phyloP scores from a whole-genome alignment of 1,140 invertebrate genomes.

The Temnothorax nylanderi region DNA sequence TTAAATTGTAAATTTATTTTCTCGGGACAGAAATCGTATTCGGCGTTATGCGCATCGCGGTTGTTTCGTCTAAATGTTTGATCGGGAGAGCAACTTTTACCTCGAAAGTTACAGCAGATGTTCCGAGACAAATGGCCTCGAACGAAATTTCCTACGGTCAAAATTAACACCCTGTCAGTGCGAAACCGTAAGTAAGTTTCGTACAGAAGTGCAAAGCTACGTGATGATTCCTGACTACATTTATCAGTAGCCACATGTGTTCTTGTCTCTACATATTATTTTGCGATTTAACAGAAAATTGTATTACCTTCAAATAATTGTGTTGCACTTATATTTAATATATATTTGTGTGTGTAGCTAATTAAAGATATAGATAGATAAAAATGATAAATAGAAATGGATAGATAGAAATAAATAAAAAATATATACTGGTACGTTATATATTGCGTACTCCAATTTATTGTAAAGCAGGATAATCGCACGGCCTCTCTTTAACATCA shows the following conservation, averaged over 20 bases:
- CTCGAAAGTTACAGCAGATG: constrained; percentile 63
- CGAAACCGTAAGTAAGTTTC: constrained; percentile 14
- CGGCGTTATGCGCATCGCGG: constrained; percentile 38
- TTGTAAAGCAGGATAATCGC: background rate
- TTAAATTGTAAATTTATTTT: constrained; percentile 58
- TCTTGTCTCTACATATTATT: background rate
- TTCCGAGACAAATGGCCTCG: constrained; percentile 69
- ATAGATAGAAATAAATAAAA: background rate
- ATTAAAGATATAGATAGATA: background rate
- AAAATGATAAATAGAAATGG: background rate
- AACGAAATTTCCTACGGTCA: constrained; percentile 66
- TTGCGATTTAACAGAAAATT: background rate
- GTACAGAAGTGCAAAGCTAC: constrained; percentile 5
- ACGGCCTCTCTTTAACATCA: constrained; percentile 30
- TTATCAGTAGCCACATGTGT: background rate
- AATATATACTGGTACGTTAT: background rate
- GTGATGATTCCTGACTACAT: constrained; percentile 1
- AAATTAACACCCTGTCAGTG: constrained; percentile 64
- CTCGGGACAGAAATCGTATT: constrained; percentile 39
- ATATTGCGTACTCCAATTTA: background rate
- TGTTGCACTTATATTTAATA: background rate
- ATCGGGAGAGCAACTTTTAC: constrained; percentile 65
- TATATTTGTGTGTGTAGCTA: background rate
- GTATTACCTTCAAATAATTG: background rate
- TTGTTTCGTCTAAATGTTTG: constrained; percentile 52